Evolutionary conservation across 37 sponge, comb jelly and placozoan genomes (phyloP).

Genomic region (Chondrosia reniformis): DNA sequence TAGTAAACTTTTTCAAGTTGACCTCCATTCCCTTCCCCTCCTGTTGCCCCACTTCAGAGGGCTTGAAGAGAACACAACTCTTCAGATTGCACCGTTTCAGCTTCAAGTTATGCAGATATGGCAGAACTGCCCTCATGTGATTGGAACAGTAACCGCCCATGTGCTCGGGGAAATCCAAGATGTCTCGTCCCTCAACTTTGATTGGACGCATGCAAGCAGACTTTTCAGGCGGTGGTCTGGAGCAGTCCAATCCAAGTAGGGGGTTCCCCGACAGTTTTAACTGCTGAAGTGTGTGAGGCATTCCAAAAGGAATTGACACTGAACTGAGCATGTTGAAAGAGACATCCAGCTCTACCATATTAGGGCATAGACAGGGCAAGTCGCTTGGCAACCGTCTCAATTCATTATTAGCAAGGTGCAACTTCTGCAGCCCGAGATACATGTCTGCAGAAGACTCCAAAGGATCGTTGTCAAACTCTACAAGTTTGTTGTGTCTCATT

Average conservation of each 20-base stretch:
- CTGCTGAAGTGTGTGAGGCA: slow-evolving; percentile 52
- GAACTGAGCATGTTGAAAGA: slow-evolving; percentile 51
- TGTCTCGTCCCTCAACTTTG: too few species aligned
- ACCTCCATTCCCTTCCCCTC: too few species aligned
- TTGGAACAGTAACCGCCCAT: slow-evolving; percentile 53
- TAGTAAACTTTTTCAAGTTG: too few species aligned
- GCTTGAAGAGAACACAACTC: slow-evolving; percentile 38
- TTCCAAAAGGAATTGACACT: slow-evolving; percentile 41
- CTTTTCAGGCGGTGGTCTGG: background rate
- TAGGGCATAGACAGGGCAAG: slow-evolving; percentile 80
- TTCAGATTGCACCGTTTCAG: slow-evolving; percentile 34
- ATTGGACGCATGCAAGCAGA: background rate
- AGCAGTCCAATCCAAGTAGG: slow-evolving; percentile 41
- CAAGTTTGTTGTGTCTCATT: slow-evolving; percentile 40
- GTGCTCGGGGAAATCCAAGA: too few species aligned
- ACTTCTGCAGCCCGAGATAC: slow-evolving; percentile 41
- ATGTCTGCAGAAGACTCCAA: slow-evolving; percentile 18
- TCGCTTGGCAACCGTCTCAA: slow-evolving; percentile 55
- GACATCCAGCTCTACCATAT: slow-evolving; percentile 59
- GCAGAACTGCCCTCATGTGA: slow-evolving; percentile 22
- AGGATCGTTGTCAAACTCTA: slow-evolving; percentile 37
- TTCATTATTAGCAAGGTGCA: slow-evolving; percentile 64
- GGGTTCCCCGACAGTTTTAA: slow-evolving; percentile 61
- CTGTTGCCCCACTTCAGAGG: background rate
- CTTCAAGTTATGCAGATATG: slow-evolving; percentile 41